Evolutionary conservation across 2,888 invertebrate genomes (phyloP).

Genomic region (Tineola bisselliella): DNA sequence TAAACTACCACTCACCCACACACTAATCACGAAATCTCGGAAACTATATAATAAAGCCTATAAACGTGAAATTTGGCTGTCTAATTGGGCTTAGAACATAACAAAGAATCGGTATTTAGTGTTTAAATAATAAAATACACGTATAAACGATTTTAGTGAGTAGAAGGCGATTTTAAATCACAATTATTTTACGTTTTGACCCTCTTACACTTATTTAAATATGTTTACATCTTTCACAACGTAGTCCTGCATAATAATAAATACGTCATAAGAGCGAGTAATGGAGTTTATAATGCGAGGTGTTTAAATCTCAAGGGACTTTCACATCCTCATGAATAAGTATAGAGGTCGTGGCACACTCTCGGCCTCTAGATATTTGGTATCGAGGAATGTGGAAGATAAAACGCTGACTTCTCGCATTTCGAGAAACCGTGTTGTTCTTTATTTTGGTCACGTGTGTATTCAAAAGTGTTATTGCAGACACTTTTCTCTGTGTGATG

Average conservation of each 20-base stretch:
- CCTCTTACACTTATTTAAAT: background rate
- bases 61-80: too few species aligned
- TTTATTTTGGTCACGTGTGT: slow-evolving; percentile 39
- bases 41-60: too few species aligned
- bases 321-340: slow-evolving; percentile 35
- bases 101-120: too few species aligned
- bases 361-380: background rate
- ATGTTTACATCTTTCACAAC: background rate
- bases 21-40: too few species aligned
- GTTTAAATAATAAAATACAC: too few species aligned
- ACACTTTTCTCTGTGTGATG: slow-evolving; percentile 36
- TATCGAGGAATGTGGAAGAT: slow-evolving; percentile 16
- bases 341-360: slow-evolving; percentile 17
- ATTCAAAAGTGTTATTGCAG: slow-evolving; percentile 46
- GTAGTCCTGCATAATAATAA: slow-evolving; percentile 30
- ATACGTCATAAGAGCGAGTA: slow-evolving; percentile 32
- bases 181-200: background rate
- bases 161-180: background rate
- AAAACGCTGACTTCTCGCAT: slow-evolving; percentile 22
- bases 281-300: slow-evolving; percentile 32
- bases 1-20: background rate
- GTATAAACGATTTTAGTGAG: background rate
- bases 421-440: slow-evolving; percentile 10
- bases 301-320: slow-evolving; percentile 31
- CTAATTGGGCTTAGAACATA: too few species aligned